Evolutionary conservation across 2,797 vertebrate genomes (phyloP), one percentile per base, ranked within the genome.

Genomic region (Rhinophrynus dorsalis): DNA sequence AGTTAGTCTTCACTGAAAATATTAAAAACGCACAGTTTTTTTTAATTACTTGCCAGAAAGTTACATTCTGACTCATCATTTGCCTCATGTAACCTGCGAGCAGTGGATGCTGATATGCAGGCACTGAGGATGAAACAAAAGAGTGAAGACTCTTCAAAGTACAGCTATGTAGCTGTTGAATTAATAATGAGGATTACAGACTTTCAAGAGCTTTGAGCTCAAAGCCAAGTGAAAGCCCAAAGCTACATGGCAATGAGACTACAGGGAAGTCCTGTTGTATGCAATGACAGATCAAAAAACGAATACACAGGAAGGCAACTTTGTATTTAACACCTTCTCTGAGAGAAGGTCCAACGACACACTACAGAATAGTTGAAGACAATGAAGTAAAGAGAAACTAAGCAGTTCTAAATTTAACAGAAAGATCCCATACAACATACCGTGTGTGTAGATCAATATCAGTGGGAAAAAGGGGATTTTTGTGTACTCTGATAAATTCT

Each of bases 121-220:
- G 30, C 48, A 55, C 13, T 18, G n/a, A 33, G n/a, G 55, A 66
- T 12, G 32, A 10, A 59, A 59, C 32, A 58, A 32, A 30, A 67
- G 56, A 57, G 61, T 24, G 69, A 13, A 45, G 40, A 33, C 48
- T 45, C 60, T 75, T 18, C 61, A 58, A 76, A 67, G 72, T 40
- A 45, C 38, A 38, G 20, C 52, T 26, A 47, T 47, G 54, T 48
- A 32, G 50, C n/a, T 18, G 6, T 26, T 32, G 54, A 64, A 67
- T 75, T 54, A 27, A 33, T 54, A 48, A 47, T 59, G 64, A 68
- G 65, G 60, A 66, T 73, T 73, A 73, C 23, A 59, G 33, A 73
- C 33, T 64, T 72, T 44, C 68, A 72, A 65, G 37, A 29, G 60
- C 68, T 71, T 64, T 42, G 45, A 59, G 69, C 45, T 64, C 24